Conservation (phyloP, 2,797 vertebrate genomes). For the Gastrophryne carolinensis region DNA sequence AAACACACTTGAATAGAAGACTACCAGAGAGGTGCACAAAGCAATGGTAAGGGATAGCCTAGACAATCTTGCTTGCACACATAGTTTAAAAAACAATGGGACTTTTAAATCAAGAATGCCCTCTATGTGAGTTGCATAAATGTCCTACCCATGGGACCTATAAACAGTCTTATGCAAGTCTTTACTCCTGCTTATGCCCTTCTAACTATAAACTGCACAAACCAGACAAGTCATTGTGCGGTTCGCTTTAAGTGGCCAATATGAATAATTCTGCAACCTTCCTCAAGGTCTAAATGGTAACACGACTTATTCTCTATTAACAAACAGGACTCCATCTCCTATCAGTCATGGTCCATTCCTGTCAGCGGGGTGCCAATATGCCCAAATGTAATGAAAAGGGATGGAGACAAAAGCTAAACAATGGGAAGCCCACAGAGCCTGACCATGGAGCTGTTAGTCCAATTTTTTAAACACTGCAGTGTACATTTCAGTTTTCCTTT, state of each 20-base stretch:
- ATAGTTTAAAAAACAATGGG: background rate
- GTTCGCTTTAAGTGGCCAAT: slow-evolving; percentile 74
- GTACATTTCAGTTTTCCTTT: slow-evolving; percentile 93
- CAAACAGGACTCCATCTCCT: slow-evolving; percentile 85
- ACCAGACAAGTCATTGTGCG: slow-evolving; percentile 61
- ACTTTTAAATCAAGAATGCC: background rate
- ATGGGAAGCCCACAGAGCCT: slow-evolving; percentile 76
- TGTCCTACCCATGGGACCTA: background rate
- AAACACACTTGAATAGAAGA: background rate
- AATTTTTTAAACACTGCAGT: slow-evolving; percentile 78
- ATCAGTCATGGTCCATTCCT: slow-evolving; percentile 88
- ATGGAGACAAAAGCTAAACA: slow-evolving; percentile 84
- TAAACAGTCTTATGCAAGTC: background rate
- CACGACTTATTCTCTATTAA: slow-evolving; percentile 86
- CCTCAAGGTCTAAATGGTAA: slow-evolving; percentile 79
- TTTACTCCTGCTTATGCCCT: background rate
- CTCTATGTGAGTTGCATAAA: background rate
- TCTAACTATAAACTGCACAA: background rate
- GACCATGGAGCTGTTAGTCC: slow-evolving; percentile 68
- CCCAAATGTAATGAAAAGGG: slow-evolving; percentile 85
- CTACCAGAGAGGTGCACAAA: background rate
- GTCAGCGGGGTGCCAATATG: slow-evolving; percentile 90
- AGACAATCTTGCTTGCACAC: background rate
- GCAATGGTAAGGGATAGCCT: background rate
- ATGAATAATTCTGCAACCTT: slow-evolving; percentile 73